Conservation (phyloP, 2,113 vertebrate genomes). For the Anser brachyrhynchus region DNA sequence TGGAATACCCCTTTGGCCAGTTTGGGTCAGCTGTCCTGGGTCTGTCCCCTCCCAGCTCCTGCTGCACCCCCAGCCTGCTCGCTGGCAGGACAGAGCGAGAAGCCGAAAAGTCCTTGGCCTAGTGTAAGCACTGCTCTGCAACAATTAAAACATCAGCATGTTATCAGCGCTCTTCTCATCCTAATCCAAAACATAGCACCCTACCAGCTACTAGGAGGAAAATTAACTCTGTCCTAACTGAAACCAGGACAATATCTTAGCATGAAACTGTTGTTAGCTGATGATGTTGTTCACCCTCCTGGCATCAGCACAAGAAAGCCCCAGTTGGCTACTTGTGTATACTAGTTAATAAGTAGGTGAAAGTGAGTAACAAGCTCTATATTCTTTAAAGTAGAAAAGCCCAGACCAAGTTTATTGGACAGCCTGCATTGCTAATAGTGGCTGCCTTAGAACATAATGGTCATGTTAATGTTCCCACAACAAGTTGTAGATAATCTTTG, state of each 20-base stretch:
- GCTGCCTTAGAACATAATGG: background rate
- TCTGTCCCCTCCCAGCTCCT: no score
- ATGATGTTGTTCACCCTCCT: background rate
- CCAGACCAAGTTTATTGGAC: background rate
- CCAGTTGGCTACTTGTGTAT: rapidly evolving
- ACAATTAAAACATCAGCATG: no score
- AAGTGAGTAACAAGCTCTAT: rapidly evolving
- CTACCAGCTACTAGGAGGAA: no score
- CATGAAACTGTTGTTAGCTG: background rate
- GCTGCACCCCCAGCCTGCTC: no score
- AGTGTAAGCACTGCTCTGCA: no score
- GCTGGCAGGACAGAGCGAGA: no score
- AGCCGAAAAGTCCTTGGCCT: no score
- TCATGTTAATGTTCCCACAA: background rate
- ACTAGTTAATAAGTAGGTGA: background rate
- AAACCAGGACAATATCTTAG: background rate
- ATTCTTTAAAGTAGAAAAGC: background rate
- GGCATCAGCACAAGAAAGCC: background rate
- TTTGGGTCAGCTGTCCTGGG: no score
- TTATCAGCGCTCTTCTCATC: no score
- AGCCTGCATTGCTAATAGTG: background rate
- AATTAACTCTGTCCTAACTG: no score
- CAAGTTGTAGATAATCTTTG: background rate
- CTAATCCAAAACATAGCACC: no score
- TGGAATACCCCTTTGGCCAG: no score